Conservation (phyloP, 2,797 vertebrate genomes). For the Parauchenoglanis ngamensis region DNA sequence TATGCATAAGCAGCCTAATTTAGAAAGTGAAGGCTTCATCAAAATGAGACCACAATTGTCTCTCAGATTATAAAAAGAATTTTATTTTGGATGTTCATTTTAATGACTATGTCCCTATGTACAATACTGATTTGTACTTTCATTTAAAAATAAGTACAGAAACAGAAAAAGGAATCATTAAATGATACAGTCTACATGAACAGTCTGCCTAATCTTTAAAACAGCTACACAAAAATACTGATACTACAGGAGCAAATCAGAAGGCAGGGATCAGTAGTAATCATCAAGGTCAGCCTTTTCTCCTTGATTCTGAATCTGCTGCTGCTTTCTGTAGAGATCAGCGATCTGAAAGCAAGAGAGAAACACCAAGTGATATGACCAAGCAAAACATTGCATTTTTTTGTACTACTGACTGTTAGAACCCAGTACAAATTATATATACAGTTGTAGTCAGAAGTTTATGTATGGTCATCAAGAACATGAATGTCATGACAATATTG, state of each 20-base stretch:
- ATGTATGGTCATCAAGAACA: too few species aligned
- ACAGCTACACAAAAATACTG: not conserved
- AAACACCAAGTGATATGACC: not conserved
- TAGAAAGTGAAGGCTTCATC: too few species aligned
- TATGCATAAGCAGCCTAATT: too few species aligned
- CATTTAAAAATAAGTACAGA: conserved; percentile 26
- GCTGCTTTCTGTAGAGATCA: conserved; percentile 84
- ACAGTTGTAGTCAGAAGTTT: too few species aligned
- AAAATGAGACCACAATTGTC: too few species aligned
- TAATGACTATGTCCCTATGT: conserved; percentile 46
- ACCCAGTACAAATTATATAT: not conserved
- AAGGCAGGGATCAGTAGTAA: conserved; percentile 72
- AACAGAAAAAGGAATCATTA: not conserved
- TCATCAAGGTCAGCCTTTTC: conserved; percentile 78
- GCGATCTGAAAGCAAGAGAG: conserved; percentile 77
- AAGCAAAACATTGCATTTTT: not conserved
- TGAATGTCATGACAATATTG: too few species aligned
- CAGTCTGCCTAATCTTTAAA: not conserved
- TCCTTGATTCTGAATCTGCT: conserved; percentile 89
- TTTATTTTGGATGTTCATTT: conserved; percentile 47
- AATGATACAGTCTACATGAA: conserved; percentile 2
- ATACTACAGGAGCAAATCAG: conserved; percentile 58
- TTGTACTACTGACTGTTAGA: not conserved
- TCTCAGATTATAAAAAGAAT: conserved; percentile 16
- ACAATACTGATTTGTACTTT: conserved; percentile 42